Percentiles rank a stretch among this genome's conserved stretches.
phyloP scores from a whole-genome alignment of 2,888 invertebrate species.

The Tachina fera region DNA sequence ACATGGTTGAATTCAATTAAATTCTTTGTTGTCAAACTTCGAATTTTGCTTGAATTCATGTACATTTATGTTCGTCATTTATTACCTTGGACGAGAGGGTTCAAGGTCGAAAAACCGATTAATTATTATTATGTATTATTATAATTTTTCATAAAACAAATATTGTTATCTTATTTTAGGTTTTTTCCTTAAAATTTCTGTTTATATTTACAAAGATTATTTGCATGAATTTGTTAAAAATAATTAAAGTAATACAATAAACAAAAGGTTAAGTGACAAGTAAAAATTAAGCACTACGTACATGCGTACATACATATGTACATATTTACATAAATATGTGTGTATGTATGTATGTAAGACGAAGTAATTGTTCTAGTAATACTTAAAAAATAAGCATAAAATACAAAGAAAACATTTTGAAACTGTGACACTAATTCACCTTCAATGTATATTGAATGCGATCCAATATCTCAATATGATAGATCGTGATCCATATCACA shows the following conservation, averaged over 20 bases:
- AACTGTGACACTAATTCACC: too few relatives aligned
- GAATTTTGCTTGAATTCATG: too few relatives aligned
- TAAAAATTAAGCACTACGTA: constrained; percentile 43
- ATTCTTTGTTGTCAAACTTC: too few relatives aligned
- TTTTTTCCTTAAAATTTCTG: constrained; percentile 24
- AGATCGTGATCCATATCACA: too few relatives aligned
- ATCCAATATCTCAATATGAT: too few relatives aligned
- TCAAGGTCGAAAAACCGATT: constrained; percentile 6
- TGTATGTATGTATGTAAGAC: background rate
- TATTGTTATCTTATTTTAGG: background rate
- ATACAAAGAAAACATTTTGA: background rate
- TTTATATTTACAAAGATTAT: constrained; percentile 33
- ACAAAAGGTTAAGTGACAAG: constrained; percentile 2
- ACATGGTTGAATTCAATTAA: too few relatives aligned
- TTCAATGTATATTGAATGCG: too few relatives aligned
- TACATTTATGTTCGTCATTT: too few relatives aligned
- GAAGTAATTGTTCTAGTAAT: background rate
- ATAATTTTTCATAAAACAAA: background rate
- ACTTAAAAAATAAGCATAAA: too few relatives aligned
- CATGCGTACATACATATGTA: too few relatives aligned
- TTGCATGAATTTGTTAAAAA: constrained; percentile 53
- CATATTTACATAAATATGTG: too few relatives aligned
- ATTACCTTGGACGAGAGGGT: constrained; percentile 9
- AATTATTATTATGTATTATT: background rate
- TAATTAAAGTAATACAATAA: constrained; percentile 14